Evolutionary conservation across 1,140 invertebrate genomes (phyloP).

Genomic region (Cylas formicarius): DNA sequence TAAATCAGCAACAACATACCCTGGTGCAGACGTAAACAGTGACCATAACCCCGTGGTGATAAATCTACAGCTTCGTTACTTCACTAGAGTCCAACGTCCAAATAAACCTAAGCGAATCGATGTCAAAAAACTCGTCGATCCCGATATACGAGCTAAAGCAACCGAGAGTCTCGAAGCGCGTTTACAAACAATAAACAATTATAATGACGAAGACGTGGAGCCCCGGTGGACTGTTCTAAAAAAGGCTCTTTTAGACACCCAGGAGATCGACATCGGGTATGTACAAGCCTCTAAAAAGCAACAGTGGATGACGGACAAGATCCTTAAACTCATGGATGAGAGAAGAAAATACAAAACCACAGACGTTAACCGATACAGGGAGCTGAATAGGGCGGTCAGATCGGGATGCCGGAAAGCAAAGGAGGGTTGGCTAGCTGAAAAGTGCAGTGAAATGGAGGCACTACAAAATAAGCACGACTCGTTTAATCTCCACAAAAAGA

Average conservation of each 20-base stretch:
- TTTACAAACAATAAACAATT: too few relatives aligned
- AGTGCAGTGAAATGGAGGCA: constrained; percentile 8
- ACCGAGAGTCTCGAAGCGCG: too few relatives aligned
- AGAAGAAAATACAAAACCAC: constrained; percentile 6
- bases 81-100: constrained; percentile 10
- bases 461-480: constrained; percentile 5
- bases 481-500: constrained; percentile 8
- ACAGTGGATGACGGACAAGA: constrained; percentile 6
- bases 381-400: constrained; percentile 6
- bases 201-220: constrained; percentile 6
- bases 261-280: constrained; percentile 6
- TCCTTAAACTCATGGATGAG: constrained; percentile 8
- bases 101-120: constrained; percentile 10
- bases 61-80: constrained; percentile 11
- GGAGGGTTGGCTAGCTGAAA: constrained; percentile 10
- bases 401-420: constrained; percentile 2
- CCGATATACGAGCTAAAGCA: constrained; percentile 6
- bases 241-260: background rate
- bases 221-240: background rate
- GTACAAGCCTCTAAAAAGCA: too few relatives aligned
- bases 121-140: constrained; percentile 8
- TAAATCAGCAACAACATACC: too few relatives aligned
- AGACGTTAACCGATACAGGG: background rate
- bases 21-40: too few relatives aligned
- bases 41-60: constrained; percentile 9